Evolutionary conservation across 2,797 vertebrate species (phyloP).

Genomic region (Oceanodroma leucorhoa): DNA sequence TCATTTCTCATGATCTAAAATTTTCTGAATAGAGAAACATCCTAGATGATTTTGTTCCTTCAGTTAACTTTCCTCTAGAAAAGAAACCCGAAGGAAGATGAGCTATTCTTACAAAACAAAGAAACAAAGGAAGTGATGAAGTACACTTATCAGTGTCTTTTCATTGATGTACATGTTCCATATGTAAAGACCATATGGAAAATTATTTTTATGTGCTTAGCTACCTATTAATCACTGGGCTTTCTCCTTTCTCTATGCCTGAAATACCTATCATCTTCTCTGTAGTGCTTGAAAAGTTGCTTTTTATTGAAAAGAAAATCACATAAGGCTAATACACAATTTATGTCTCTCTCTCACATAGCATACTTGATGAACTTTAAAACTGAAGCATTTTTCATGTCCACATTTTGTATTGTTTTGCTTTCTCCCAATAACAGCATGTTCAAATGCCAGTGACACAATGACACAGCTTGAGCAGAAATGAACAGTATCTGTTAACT

Average conservation of each 20-base stretch:
- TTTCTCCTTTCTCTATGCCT: background rate
- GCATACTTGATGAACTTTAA: background rate
- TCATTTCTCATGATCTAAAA: background rate
- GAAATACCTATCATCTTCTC: background rate
- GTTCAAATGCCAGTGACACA: background rate
- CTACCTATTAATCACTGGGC: background rate
- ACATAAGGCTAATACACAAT: background rate
- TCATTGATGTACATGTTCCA: background rate
- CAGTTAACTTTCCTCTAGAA: background rate
- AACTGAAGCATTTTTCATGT: background rate
- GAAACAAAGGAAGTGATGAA: background rate
- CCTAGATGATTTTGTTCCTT: background rate
- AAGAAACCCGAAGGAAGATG: background rate
- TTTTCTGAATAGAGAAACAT: background rate
- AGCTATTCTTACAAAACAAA: background rate
- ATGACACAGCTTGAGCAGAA: background rate
- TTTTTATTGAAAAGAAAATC: background rate
- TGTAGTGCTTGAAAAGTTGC: background rate
- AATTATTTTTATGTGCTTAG: background rate
- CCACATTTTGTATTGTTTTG: background rate
- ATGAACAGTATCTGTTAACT: background rate
- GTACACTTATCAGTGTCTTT: background rate
- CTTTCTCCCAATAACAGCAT: background rate
- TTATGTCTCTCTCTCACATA: background rate
- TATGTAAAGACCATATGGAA: background rate